Percentiles rank a stretch among this genome's conserved stretches.
These are phyloP conservation scores for Pipistrellus pipistrellus DNA, from an alignment of 2,797 vertebrate genomes.

Conservation along the genomic window DNA sequence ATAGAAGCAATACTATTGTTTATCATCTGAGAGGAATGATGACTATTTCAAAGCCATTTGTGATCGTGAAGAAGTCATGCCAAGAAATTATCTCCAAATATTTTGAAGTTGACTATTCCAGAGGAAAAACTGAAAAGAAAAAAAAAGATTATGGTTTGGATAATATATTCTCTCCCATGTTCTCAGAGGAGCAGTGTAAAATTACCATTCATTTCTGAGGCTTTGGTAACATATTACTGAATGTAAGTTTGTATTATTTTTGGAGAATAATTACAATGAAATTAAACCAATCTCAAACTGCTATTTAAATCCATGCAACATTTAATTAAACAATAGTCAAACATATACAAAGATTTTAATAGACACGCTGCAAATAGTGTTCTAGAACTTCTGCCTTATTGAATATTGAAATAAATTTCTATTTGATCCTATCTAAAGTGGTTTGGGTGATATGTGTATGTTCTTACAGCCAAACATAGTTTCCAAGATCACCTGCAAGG, in stretches of 20 bases:
- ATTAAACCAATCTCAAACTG: conserved; percentile 46
- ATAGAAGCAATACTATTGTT: conserved; percentile 54
- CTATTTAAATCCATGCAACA: conserved; percentile 27
- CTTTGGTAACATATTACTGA: neutral
- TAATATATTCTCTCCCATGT: conserved; percentile 35
- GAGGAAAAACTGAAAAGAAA: neutral
- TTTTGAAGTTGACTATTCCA: conserved; percentile 72
- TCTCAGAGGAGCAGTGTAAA: conserved; percentile 50
- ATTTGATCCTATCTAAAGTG: neutral
- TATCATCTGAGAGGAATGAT: conserved; percentile 70
- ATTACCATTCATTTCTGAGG: conserved; percentile 16
- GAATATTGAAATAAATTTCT: neutral
- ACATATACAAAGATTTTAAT: conserved; percentile 26
- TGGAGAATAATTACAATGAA: conserved; percentile 43
- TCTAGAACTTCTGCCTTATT: conserved; percentile 45
- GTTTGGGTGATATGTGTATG: neutral
- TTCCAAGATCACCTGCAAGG: neutral
- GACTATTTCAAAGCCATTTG: conserved; percentile 75
- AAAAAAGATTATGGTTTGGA: conserved; percentile 38
- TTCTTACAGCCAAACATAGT: neutral
- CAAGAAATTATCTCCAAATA: conserved; percentile 61
- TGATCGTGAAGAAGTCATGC: conserved; percentile 63
- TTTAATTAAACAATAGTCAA: conserved; percentile 44
- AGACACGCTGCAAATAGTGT: conserved; percentile 1
- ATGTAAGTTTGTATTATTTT: conserved; percentile 57